phyloP scores from a whole-genome alignment of 2,888 invertebrate genomes.

The Limnephilus marmoratus region DNA sequence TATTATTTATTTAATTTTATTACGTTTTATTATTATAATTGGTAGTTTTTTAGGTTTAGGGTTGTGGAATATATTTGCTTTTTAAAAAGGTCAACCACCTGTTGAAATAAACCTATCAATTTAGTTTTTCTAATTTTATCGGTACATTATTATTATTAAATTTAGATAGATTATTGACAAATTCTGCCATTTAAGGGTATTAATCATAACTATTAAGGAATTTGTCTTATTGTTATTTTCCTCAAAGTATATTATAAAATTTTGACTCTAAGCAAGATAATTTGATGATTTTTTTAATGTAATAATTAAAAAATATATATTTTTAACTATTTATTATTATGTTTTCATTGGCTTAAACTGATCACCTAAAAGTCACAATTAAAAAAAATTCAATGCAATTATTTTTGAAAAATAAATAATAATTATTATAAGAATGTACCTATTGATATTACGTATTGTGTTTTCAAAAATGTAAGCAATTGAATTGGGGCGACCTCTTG shows the following conservation, averaged over 20 bases:
- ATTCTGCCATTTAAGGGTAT: slow-evolving; percentile 42
- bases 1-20: neutral
- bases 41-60: neutral
- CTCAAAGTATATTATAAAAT: neutral
- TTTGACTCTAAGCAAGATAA: slow-evolving; percentile 4
- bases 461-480: neutral
- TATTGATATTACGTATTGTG: neutral
- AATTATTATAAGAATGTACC: neutral
- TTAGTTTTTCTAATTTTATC: neutral
- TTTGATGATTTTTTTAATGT: neutral
- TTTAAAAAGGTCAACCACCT: neutral
- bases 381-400: neutral
- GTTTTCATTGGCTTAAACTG: neutral
- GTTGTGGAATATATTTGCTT: slow-evolving; percentile 12
- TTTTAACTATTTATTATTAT: neutral
- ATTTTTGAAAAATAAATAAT: neutral
- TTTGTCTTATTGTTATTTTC: neutral
- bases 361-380: neutral
- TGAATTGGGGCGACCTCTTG: neutral
- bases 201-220: slow-evolving; percentile 13
- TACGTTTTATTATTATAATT: neutral
- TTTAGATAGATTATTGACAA: slow-evolving; percentile 32
- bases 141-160: neutral
- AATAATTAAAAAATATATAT: neutral
- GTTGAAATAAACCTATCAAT: neutral